Conservation (phyloP, 2,113 vertebrate species). For the Dasyornis broadbenti region DNA sequence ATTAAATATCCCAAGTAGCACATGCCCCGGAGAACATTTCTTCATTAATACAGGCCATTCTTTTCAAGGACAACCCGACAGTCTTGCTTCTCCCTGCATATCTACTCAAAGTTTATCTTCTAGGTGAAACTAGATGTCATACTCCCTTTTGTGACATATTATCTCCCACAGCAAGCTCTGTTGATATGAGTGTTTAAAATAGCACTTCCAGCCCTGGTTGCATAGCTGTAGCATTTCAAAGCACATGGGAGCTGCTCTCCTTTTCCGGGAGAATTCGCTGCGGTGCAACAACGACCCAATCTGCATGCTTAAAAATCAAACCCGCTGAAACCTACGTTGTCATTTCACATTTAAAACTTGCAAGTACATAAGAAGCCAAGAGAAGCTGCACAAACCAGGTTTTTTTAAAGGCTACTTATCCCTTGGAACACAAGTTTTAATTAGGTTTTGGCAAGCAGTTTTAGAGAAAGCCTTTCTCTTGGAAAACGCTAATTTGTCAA, state of each 20-base stretch:
- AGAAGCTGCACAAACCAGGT: not conserved
- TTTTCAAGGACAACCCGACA: conserved; percentile 53
- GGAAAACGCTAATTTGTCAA: not conserved
- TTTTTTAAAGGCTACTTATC: not conserved
- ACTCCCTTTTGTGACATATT: conserved; percentile 59
- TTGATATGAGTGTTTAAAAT: conserved; percentile 62
- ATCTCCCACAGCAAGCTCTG: conserved; percentile 57
- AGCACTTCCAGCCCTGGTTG: conserved; percentile 10
- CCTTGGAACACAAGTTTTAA: conserved; percentile 23
- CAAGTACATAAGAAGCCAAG: not conserved
- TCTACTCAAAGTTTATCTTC: conserved; percentile 56
- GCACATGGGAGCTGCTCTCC: conserved; percentile 11
- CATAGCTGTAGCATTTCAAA: conserved; percentile 40
- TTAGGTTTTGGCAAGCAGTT: not conserved
- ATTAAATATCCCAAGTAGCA: conserved; percentile 39
- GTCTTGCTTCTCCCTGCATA: conserved; percentile 45
- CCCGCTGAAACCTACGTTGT: not conserved
- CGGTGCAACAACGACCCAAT: not conserved
- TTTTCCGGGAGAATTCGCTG: not conserved
- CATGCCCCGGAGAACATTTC: conserved; percentile 37
- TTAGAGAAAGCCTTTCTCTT: not conserved
- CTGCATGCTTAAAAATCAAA: not conserved
- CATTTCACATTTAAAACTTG: not conserved
- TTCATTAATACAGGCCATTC: conserved; percentile 51
- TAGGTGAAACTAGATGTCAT: conserved; percentile 60